Evolutionary conservation across 2,888 invertebrate species (phyloP).

Genomic region (Ennomos quercinarius): DNA sequence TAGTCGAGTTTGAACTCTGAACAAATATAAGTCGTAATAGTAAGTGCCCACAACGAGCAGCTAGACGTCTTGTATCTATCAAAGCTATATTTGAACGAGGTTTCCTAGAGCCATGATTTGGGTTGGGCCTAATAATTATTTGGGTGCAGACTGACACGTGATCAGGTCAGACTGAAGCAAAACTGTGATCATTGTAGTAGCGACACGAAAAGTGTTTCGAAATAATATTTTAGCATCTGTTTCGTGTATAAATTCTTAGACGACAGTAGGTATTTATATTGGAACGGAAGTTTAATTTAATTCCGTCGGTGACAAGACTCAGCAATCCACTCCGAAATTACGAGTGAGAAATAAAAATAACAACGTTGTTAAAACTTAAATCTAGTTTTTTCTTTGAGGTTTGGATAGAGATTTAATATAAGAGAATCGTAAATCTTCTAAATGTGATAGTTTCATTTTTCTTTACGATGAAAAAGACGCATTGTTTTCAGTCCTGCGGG

Average conservation of each 20-base stretch:
- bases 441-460: conserved; percentile 31
- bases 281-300: conserved; percentile 48
- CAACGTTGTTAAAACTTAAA: conserved; percentile 31
- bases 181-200: conserved; percentile 32
- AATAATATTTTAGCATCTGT: conserved; percentile 48
- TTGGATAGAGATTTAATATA: conserved; percentile 31
- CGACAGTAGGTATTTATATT: conserved; percentile 50
- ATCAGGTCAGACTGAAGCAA: conserved; percentile 3
- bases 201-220: conserved; percentile 16
- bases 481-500: conserved; percentile 21
- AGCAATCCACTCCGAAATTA: conserved; percentile 41
- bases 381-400: conserved; percentile 39
- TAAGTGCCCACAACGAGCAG: not conserved
- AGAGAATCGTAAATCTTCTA: conserved; percentile 31
- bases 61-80: not conserved
- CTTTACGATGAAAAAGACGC: conserved; percentile 20
- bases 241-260: conserved; percentile 52
- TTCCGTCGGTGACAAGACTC: conserved; percentile 42
- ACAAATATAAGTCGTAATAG: not conserved
- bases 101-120: no score
- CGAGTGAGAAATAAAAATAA: conserved; percentile 45
- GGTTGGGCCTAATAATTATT: conserved; percentile 9
- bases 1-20: no score
- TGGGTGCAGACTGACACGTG: conserved; percentile 24
- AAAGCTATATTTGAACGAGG: not conserved